Conservation (phyloP, 2,797 vertebrate genomes). For the Pangasius krempfi region DNA sequence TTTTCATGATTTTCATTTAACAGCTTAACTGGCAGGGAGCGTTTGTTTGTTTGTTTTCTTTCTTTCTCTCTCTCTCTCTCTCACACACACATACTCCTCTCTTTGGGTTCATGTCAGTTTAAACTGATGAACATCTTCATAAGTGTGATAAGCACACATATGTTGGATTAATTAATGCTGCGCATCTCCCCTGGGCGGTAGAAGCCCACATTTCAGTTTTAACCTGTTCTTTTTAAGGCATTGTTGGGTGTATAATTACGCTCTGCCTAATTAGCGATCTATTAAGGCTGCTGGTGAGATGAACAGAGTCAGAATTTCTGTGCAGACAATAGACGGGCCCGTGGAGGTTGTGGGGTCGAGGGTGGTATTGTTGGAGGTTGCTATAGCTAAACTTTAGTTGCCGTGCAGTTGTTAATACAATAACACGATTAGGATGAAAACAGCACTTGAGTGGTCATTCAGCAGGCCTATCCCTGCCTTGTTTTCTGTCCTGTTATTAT, state of each 20-base stretch:
- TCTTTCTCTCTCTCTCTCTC: background rate
- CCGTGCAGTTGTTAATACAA: slow-evolving; percentile 37
- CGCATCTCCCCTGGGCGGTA: slow-evolving; percentile 61
- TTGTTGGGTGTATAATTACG: slow-evolving; percentile 69
- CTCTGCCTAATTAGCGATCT: slow-evolving; percentile 65
- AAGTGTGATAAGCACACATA: slow-evolving; percentile 60
- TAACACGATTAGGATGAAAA: slow-evolving; percentile 44
- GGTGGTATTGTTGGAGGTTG: background rate
- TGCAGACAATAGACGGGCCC: slow-evolving; percentile 29
- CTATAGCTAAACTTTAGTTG: slow-evolving; percentile 32
- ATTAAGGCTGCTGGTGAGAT: slow-evolving; percentile 65
- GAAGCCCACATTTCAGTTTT: slow-evolving; percentile 60
- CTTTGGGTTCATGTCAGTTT: slow-evolving; percentile 43
- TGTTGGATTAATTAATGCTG: slow-evolving; percentile 72
- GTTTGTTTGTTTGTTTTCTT: slow-evolving; percentile 33
- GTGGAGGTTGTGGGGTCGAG: background rate
- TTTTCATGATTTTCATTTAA: slow-evolving; percentile 38
- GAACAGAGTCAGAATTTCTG: slow-evolving; percentile 53
- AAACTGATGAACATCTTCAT: slow-evolving; percentile 56
- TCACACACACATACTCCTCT: background rate
- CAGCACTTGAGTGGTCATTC: slow-evolving; percentile 31
- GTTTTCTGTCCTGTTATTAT: background rate
- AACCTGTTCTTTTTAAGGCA: slow-evolving; percentile 69
- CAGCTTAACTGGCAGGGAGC: slow-evolving; percentile 29
- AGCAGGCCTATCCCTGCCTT: background rate